phyloP scores from a whole-genome alignment of 2,888 invertebrate species.

The Camptogramma bilineatum region DNA sequence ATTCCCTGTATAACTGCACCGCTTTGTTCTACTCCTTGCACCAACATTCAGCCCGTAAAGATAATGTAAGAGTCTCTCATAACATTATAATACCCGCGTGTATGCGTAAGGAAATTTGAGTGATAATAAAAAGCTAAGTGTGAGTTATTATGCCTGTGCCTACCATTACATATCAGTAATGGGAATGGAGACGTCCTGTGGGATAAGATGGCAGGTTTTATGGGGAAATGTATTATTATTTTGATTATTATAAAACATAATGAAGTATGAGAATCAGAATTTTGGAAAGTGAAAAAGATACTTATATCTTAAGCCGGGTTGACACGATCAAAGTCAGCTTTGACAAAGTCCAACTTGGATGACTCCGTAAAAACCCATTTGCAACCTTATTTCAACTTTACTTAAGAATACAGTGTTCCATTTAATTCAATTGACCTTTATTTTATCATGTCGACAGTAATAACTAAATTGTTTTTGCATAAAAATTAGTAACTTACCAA shows the following conservation, averaged over 20 bases:
- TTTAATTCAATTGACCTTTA: no score
- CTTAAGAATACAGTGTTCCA: no score
- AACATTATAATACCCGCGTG: conserved; percentile 69
- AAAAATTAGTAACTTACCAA: no score
- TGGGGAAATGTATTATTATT: conserved; percentile 4
- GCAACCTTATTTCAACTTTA: no score
- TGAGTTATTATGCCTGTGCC: conserved; percentile 39
- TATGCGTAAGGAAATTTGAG: conserved; percentile 75
- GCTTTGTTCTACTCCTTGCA: conserved; percentile 39
- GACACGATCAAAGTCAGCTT: no score
- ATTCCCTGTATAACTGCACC: no score
- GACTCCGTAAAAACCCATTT: no score
- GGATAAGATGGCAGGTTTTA: conserved; percentile 26
- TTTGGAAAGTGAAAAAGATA: not conserved
- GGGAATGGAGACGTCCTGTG: conserved; percentile 34
- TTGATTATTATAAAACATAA: not conserved
- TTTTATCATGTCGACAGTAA: no score
- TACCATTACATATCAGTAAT: conserved; percentile 33
- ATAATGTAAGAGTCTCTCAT: conserved; percentile 75
- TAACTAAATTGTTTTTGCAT: no score
- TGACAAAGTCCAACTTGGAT: no score
- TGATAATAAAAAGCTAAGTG: conserved; percentile 72
- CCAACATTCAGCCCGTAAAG: conserved; percentile 68
- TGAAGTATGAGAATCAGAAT: not conserved
- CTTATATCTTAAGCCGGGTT: no score